phyloP scores from a whole-genome alignment of 2,113 vertebrate genomes.

The Laticauda colubrina region DNA sequence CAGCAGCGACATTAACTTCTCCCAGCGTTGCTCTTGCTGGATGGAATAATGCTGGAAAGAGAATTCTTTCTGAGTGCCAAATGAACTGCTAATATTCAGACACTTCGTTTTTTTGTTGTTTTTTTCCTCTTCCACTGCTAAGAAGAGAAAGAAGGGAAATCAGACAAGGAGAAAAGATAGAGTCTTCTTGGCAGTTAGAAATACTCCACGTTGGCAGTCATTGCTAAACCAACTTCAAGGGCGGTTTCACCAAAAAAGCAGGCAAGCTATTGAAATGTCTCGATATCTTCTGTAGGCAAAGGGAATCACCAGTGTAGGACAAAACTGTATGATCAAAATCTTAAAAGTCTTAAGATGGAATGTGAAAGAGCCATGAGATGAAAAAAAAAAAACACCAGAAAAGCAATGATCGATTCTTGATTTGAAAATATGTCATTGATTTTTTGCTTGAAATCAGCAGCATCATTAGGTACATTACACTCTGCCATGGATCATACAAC shows the following conservation, averaged over 20 bases:
- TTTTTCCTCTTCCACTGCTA: conserved; percentile 2
- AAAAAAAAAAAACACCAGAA: neutral
- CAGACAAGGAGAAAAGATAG: neutral
- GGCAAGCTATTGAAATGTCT: neutral
- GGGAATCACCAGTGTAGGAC: neutral
- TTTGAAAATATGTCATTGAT: neutral
- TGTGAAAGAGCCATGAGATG: neutral
- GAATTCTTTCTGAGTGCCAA: conserved; percentile 35
- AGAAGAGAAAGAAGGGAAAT: conserved; percentile 35
- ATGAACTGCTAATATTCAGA: conserved; percentile 38
- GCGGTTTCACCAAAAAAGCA: neutral
- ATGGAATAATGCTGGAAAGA: conserved; percentile 20
- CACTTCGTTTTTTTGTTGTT: conserved; percentile 40
- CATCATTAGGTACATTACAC: neutral
- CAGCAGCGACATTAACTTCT: conserved; percentile 40
- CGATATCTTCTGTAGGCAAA: neutral
- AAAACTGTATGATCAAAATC: neutral
- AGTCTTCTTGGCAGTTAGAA: neutral
- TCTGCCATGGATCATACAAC: neutral
- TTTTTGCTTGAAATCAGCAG: neutral
- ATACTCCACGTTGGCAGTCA: neutral
- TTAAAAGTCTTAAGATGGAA: neutral
- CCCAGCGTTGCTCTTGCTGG: neutral
- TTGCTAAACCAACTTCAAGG: neutral
- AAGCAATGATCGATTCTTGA: neutral